A percentile compares a stretch with the other conserved stretches of the same genome.
Evolutionary conservation across 2,113 vertebrate species (phyloP).

Genomic region (Rhinoptilus africanus): DNA sequence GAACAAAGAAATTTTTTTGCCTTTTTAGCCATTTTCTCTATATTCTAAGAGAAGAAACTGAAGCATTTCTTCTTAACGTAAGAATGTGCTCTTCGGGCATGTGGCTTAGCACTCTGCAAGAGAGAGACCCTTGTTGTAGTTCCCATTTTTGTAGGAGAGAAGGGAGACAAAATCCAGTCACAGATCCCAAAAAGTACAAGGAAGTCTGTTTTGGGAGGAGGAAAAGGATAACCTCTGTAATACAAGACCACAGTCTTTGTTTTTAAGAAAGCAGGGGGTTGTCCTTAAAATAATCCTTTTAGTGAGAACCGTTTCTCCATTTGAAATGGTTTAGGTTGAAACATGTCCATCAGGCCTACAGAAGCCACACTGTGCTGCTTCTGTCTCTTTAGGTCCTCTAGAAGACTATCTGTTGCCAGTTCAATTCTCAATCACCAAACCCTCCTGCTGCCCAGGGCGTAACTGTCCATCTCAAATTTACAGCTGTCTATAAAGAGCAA

Average conservation of each 20-base stretch:
- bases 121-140: neutral
- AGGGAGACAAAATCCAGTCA: neutral
- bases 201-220: neutral
- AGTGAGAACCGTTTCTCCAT: neutral
- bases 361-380: neutral
- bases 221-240: neutral
- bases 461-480: neutral
- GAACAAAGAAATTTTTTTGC: neutral
- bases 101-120: neutral
- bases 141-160: neutral
- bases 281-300: neutral
- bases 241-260: neutral
- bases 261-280: neutral
- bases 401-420: neutral
- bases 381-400: neutral
- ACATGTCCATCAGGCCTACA: neutral
- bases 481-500: neutral
- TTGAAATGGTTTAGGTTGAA: neutral
- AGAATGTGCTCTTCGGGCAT: neutral
- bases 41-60: neutral
- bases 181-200: neutral
- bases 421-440: neutral
- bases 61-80: neutral
- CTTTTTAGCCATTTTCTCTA: neutral
- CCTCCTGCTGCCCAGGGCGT: neutral